Percentiles rank a stretch among this genome's conserved stretches.
These are phyloP conservation scores for Acleris laterana DNA, from an alignment of 2,888 invertebrate genomes.

Conservation along the genomic window DNA sequence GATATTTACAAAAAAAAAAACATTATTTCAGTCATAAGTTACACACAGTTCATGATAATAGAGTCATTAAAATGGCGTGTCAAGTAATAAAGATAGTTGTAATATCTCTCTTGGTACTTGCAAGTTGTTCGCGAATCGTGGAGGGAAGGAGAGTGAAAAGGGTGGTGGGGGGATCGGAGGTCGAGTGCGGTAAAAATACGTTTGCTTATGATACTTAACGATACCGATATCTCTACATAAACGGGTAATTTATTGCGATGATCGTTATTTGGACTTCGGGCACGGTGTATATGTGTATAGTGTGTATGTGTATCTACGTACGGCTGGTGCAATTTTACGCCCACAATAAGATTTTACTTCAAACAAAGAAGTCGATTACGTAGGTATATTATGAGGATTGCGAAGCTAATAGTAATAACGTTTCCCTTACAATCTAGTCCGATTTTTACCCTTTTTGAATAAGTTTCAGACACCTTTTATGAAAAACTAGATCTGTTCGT, in stretches of 20 bases:
- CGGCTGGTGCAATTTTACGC: neutral
- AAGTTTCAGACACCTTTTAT: too few species aligned
- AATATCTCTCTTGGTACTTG: conserved; percentile 29
- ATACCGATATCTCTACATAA: conserved; percentile 8
- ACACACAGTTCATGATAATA: conserved; percentile 25
- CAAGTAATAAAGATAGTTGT: conserved; percentile 42
- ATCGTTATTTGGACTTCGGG: neutral
- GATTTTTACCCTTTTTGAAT: too few species aligned
- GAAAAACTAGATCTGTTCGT: too few species aligned
- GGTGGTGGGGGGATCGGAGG: conserved; percentile 63
- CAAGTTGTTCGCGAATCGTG: conserved; percentile 43
- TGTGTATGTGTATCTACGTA: too few species aligned
- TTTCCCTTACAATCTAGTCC: too few species aligned
- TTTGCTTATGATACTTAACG: conserved; percentile 25
- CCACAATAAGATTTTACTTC: neutral
- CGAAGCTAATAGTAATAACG: too few species aligned
- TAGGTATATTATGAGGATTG: too few species aligned
- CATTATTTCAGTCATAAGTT: conserved; percentile 23
- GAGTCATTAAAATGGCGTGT: conserved; percentile 26
- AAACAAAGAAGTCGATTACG: neutral
- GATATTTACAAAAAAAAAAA: conserved; percentile 12
- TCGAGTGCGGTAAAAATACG: conserved; percentile 64
- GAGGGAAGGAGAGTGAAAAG: conserved; percentile 64
- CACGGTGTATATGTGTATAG: neutral
- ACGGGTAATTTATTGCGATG: neutral